Base-by-base conservation (phyloP, 2,888 invertebrate species). In the Papilio elwesi region DNA sequence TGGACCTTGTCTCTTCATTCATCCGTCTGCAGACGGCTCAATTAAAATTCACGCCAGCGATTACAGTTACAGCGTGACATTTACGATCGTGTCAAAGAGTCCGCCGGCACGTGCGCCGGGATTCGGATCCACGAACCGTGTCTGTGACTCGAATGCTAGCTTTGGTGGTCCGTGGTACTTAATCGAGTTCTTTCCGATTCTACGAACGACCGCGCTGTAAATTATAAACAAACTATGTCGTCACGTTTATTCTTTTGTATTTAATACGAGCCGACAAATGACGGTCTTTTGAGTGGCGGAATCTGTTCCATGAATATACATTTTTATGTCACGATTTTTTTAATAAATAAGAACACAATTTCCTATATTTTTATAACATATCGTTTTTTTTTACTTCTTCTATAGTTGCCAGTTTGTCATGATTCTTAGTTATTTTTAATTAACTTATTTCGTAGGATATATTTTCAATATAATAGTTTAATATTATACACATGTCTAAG, bases 11-110 rank as follows among this genome's bases (percentile, higher is more conserved):
- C 65, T 68, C 65, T 64, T 70, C 75, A 73, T 70, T 75, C 74
- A 73, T 55, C 59, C 66, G 57, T 67, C 74, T 57, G 69, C 66
- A 62, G 49, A 63, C 16, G 15, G 47, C 65, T 72, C 72, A 68
- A 74, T 76, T 76, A 74, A 72, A 75, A 76, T 76, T 76, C 76
- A 76, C 71, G 65, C 47, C 16, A 52, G 52, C 73, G 57, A 70
- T 48, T 51, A 15, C 71, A 55, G 74, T 48, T 51, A 15, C 71
- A 55, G 74, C 75, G 74, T 76, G 76, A 76, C 76, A 59, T 74
- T 73, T 48, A 73, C 68, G 68, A 64, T 43, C 52, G 15, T 69
- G 69, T 73, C 73, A 73, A 69, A 73, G 73, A 65, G 51, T 55
- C 73, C 73, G 73, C 68, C 13, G 55, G 57, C 73, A 73, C 73